Evolutionary conservation across 2,113 vertebrate species (phyloP).

Genomic region (Malurus cyaneus): DNA sequence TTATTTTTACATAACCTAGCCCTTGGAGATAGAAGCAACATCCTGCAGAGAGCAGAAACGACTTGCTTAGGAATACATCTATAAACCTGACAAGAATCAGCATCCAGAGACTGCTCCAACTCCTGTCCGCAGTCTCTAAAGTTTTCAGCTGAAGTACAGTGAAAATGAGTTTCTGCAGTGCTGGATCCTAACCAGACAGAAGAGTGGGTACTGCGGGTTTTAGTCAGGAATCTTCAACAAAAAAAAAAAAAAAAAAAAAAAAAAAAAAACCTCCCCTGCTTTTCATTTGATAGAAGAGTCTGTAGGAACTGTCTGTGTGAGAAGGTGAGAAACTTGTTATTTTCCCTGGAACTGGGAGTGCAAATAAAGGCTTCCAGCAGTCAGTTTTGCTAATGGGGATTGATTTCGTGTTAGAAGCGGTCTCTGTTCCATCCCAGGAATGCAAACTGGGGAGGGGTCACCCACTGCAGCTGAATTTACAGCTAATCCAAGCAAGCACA

Average conservation of each 20-base stretch:
- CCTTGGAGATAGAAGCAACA: constrained; percentile 55
- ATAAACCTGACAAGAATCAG: constrained; percentile 71
- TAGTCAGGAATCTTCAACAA: constrained; percentile 16
- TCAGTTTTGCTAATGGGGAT: background rate
- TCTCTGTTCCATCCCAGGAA: background rate
- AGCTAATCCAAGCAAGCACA: background rate
- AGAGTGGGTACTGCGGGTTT: constrained; percentile 22
- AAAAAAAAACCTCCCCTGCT: background rate
- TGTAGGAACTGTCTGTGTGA: background rate
- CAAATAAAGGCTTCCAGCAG: background rate
- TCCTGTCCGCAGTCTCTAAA: constrained; percentile 56
- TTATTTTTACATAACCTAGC: constrained; percentile 60
- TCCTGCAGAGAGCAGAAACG: constrained; percentile 62
- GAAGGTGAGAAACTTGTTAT: background rate
- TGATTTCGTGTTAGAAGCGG: background rate
- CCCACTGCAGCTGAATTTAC: background rate
- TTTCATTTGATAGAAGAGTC: background rate
- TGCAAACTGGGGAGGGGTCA: background rate
- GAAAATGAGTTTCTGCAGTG: constrained; percentile 66
- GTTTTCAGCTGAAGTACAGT: constrained; percentile 60
- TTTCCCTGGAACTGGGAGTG: background rate
- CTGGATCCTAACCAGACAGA: constrained; percentile 56
- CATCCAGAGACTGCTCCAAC: constrained; percentile 64
- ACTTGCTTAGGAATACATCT: constrained; percentile 67
- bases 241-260: constrained; percentile 8